Percentiles rank a stretch among this genome's conserved stretches.
Evolutionary conservation across 2,113 vertebrate species (phyloP).

Genomic region (Rutilus rutilus): DNA sequence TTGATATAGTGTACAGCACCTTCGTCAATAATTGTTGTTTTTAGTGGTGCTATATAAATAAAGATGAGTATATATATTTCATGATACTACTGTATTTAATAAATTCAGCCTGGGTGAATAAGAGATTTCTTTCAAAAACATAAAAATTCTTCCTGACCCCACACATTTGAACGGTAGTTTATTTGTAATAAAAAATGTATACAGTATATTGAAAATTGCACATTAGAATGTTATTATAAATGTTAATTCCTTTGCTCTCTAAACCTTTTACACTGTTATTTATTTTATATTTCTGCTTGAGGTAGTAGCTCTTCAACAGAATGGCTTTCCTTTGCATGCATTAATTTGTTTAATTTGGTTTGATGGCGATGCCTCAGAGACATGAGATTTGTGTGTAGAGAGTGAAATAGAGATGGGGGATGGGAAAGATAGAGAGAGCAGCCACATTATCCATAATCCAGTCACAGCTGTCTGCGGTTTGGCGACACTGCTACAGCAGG

Average conservation of each 20-base stretch:
- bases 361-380: slow-evolving; percentile 17
- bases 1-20: no score
- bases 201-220: neutral
- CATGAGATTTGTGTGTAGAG: neutral
- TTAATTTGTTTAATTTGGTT: slow-evolving; percentile 16
- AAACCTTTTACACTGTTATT: neutral
- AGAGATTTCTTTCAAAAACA: neutral
- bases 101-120: neutral
- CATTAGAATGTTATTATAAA: neutral
- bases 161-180: neutral
- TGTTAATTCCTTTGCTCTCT: neutral
- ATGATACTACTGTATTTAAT: neutral
- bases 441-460: slow-evolving; percentile 65
- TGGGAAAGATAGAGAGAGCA: slow-evolving; percentile 41
- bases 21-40: no score
- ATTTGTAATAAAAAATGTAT: no score
- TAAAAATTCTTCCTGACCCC: neutral
- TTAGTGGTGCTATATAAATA: no score
- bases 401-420: slow-evolving; percentile 14
- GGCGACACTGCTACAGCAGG: slow-evolving; percentile 67
- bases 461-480: slow-evolving; percentile 64
- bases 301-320: neutral
- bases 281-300: slow-evolving; percentile 8
- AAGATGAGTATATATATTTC: no score
- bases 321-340: neutral